Percentiles rank a stretch among this genome's conserved stretches.
Conservation (phyloP, 2,888 invertebrate genomes). For the Argynnis bischoffii region DNA sequence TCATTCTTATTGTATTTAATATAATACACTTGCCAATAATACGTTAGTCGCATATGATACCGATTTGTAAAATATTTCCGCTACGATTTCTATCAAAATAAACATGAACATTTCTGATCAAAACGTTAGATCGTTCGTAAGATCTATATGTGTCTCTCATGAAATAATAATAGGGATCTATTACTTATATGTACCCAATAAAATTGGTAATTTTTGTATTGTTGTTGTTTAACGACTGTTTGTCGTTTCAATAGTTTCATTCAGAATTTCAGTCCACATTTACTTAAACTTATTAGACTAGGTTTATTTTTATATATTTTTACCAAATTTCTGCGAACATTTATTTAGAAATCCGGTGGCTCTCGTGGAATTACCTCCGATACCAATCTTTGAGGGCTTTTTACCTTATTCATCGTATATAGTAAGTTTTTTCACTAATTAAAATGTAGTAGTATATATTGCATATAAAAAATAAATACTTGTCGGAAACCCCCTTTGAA, state of each 20-base stretch:
- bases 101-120: constrained; percentile 6
- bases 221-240: background rate
- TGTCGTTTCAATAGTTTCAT: background rate
- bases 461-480: too few relatives aligned
- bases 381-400: too few relatives aligned
- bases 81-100: constrained; percentile 17
- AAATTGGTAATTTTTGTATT: background rate
- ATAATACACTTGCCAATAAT: constrained; percentile 21
- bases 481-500: too few relatives aligned
- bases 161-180: background rate
- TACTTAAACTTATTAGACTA: too few relatives aligned
- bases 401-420: too few relatives aligned
- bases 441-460: too few relatives aligned
- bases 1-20: background rate
- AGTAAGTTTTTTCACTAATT: too few relatives aligned
- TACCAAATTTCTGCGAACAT: too few relatives aligned
- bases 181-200: background rate
- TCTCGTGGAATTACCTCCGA: too few relatives aligned
- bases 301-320: too few relatives aligned
- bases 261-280: too few relatives aligned
- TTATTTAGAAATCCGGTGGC: too few relatives aligned
- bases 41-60: constrained; percentile 2
- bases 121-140: background rate
- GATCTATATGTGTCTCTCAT: constrained; percentile 3
- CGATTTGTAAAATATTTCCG: constrained; percentile 30